phyloP scores from a whole-genome alignment of 2,113 vertebrate species.

The Dasyurus viverrinus region DNA sequence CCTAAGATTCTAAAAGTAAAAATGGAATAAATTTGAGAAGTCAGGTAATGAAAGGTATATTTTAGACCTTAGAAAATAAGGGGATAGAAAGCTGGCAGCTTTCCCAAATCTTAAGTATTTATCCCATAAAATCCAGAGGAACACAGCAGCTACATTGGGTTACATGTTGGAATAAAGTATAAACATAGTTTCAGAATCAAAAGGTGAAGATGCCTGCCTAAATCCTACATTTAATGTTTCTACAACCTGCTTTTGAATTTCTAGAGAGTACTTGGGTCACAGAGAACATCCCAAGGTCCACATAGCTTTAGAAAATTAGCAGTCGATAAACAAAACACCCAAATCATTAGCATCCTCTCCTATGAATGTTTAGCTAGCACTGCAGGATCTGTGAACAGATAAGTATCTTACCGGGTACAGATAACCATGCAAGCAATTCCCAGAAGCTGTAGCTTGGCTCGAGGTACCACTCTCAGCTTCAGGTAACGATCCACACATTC shows the following conservation, averaged over 20 bases:
- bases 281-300: neutral
- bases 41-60: neutral
- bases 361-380: constrained; percentile 81
- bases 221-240: neutral
- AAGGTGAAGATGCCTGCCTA: neutral
- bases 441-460: constrained; percentile 92
- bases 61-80: neutral
- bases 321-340: neutral
- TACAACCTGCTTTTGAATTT: neutral
- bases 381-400: constrained; percentile 82
- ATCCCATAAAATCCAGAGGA: neutral
- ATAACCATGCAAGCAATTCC: constrained; percentile 99
- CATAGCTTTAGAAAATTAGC: neutral
- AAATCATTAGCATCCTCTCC: neutral
- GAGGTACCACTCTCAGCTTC: constrained; percentile 89
- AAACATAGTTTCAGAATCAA: neutral
- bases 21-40: neutral
- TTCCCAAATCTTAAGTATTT: neutral
- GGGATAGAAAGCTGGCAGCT: neutral
- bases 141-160: neutral
- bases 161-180: neutral
- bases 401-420: constrained; percentile 91
- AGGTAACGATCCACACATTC: constrained; percentile 96
- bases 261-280: neutral
- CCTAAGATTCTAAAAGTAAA: neutral